Conservation (phyloP, 2,113 vertebrate species). For the Abramis brama region DNA sequence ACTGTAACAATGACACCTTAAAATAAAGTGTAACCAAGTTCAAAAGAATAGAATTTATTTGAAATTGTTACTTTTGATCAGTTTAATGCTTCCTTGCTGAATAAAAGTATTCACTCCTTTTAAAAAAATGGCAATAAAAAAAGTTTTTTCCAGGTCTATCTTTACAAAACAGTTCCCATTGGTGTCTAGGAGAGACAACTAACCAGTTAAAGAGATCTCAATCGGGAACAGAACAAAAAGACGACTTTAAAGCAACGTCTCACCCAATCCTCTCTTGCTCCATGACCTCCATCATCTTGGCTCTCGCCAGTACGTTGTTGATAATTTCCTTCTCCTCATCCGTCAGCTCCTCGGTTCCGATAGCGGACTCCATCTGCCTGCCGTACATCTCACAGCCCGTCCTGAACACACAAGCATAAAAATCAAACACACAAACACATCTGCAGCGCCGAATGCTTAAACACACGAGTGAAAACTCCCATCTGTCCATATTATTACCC, state of each 20-base stretch:
- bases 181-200: too few relatives aligned
- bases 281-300: slow-evolving; percentile 89
- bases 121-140: too few relatives aligned
- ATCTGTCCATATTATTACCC: slow-evolving; percentile 5
- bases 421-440: slow-evolving; percentile 13
- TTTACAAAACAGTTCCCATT: too few relatives aligned
- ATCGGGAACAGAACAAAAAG: neutral
- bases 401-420: slow-evolving; percentile 1
- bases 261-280: slow-evolving; percentile 92
- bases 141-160: too few relatives aligned
- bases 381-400: slow-evolving; percentile 39
- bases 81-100: too few relatives aligned
- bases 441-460: neutral
- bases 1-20: too few relatives aligned
- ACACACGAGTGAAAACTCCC: neutral
- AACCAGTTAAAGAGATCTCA: neutral
- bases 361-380: slow-evolving; percentile 67
- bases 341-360: slow-evolving; percentile 82
- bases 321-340: slow-evolving; percentile 97
- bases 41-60: too few relatives aligned
- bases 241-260: slow-evolving; percentile 57
- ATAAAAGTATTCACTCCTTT: too few relatives aligned
- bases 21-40: too few relatives aligned
- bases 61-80: too few relatives aligned
- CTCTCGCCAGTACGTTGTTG: slow-evolving; percentile 89